phyloP scores from a whole-genome alignment of 2,797 vertebrate species.

The Schizopygopsis pylzovi region DNA sequence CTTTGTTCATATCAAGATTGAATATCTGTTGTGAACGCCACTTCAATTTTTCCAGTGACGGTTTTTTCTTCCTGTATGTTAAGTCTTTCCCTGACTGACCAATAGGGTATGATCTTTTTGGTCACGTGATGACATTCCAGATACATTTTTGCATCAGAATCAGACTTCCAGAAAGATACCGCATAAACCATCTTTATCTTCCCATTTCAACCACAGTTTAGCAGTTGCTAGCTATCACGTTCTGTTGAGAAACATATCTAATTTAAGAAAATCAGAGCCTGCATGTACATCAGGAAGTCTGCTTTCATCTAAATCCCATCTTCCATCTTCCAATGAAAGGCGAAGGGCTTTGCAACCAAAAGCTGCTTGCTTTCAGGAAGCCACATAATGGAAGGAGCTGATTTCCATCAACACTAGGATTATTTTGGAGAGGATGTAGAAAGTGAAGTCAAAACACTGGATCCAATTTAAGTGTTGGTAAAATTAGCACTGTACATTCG shows the following conservation, averaged over 20 bases:
- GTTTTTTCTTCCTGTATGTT: not conserved
- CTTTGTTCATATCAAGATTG: not conserved
- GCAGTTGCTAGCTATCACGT: not conserved
- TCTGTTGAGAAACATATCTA: not conserved
- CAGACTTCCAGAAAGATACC: not conserved
- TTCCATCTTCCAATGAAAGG: not conserved
- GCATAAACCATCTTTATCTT: not conserved
- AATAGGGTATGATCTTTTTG: not conserved
- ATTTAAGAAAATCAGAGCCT: not conserved
- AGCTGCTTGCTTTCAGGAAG: slow-evolving; percentile 13
- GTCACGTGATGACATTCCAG: not conserved
- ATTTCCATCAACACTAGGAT: slow-evolving; percentile 41
- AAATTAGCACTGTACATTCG: slow-evolving; percentile 22
- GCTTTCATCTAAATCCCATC: slow-evolving; percentile 11
- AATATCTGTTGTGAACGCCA: not conserved
- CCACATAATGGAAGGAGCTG: slow-evolving; percentile 35
- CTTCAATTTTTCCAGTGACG: not conserved
- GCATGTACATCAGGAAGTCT: slow-evolving; percentile 5
- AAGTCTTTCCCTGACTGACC: not conserved
- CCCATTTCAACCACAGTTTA: not conserved
- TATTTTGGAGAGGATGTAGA: slow-evolving; percentile 44
- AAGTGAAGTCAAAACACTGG: slow-evolving; percentile 23
- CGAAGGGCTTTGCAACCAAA: not conserved
- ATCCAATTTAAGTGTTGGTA: slow-evolving; percentile 4
- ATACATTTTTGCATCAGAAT: too few species aligned